Percentiles rank a stretch among this genome's conserved stretches.
Evolutionary conservation across 2,113 vertebrate species (phyloP).

Genomic region (Pelmatolapia mariae): DNA sequence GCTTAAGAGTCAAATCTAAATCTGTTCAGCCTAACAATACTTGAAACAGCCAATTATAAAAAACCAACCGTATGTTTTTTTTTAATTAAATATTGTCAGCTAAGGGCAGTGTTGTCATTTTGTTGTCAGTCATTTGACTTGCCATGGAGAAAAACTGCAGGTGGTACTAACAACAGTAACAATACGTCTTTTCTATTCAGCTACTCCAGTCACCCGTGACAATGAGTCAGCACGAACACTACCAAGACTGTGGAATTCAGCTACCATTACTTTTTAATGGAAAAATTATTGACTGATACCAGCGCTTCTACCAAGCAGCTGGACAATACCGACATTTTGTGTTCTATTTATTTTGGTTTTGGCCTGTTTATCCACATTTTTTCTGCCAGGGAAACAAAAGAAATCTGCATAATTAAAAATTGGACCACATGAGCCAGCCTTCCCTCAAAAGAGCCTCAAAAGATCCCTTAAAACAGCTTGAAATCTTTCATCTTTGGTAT

Average conservation of each 20-base stretch:
- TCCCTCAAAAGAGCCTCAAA: not conserved
- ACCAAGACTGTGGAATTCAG: not conserved
- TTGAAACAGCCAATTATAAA: not conserved
- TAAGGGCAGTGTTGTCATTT: not conserved
- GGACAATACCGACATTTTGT: not conserved
- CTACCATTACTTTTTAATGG: not conserved
- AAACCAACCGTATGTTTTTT: no score
- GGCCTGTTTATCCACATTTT: not conserved
- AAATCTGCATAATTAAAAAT: not conserved
- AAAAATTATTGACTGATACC: not conserved
- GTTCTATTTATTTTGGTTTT: not conserved
- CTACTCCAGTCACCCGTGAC: not conserved
- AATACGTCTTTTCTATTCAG: not conserved
- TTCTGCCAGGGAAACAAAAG: not conserved
- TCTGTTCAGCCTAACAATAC: not conserved
- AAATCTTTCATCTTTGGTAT: not conserved
- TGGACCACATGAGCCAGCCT: not conserved
- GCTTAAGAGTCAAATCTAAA: not conserved
- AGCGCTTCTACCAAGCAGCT: not conserved
- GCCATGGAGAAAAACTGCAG: not conserved
- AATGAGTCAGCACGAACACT: not conserved
- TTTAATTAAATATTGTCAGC: not conserved
- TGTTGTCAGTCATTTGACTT: not conserved
- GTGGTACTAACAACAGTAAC: not conserved
- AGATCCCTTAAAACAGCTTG: not conserved